Evolutionary conservation across 2,113 vertebrate species (phyloP), one percentile per base, ranked within the genome.

Genomic region (Struthidea cinerea): DNA sequence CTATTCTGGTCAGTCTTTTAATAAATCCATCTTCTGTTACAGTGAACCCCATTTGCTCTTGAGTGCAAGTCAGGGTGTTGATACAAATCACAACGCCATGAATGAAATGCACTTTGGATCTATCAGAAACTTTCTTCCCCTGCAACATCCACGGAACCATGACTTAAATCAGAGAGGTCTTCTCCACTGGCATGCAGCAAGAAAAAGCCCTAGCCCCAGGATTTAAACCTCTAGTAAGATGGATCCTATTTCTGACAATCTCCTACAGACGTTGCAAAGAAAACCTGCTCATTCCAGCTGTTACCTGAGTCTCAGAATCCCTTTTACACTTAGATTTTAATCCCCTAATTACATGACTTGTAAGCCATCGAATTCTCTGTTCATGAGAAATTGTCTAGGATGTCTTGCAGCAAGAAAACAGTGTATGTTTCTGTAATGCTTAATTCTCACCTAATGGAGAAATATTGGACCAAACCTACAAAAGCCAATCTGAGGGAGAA

Each of bases 341-440:
- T 95, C 89, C 91, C 46, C 78, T 94, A 93, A 89, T 95, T 93
- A 89, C 84, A 89, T 13, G 73, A 79, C 13, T 94, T 73, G 57
- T 71, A 95, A 89, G 61, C 41, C 64, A 69, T 64, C 33, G 44
- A 75, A 91, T 89, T 87, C 44, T 82, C 81, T 89, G 65, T 53
- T 89, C 65, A 21, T 46, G 26, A 87, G 77, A 65, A 89, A 89
- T 60, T 87, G 27, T 61, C 56, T 44, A 50, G 52, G 80, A 9
- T 82, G 49, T 49, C 69, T 94, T 73, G 77, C 60, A 87, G 84
- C 60, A 82, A 46, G 41, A 78, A 82, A 86, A 61, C 71, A 56
- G 33, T 17, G 23, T 24, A 11, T 2, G 2, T 70, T 90, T 77
- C 68, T 93, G 64, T 79, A 77, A 30, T 39, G 55, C 44, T 90